Evolutionary conservation across 2,888 invertebrate species (phyloP).

Genomic region (Mesorhabditis sp.): DNA sequence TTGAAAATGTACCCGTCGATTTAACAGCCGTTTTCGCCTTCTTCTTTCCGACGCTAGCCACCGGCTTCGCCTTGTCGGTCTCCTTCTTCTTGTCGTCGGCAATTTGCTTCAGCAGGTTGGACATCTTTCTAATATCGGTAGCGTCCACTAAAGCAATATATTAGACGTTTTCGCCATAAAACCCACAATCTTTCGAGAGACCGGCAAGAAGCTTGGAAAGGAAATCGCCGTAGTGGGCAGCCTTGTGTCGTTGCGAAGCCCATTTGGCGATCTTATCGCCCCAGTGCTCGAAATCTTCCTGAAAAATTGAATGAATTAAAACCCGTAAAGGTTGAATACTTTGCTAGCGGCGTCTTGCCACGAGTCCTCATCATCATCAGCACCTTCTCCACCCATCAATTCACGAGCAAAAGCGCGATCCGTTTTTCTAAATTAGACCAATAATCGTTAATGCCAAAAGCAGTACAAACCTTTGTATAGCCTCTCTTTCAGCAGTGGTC

Average conservation of each 20-base stretch:
- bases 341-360: conserved; percentile 4
- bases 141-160: conserved; percentile 27
- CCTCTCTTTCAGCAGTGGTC: conserved; percentile 36
- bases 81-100: conserved; percentile 39
- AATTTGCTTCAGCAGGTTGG: conserved; percentile 35
- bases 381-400: conserved; percentile 26
- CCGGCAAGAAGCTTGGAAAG: conserved; percentile 28
- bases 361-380: conserved; percentile 2
- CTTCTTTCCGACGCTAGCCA: conserved; percentile 12
- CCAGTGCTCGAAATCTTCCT: conserved; percentile 41
- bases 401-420: conserved; percentile 35
- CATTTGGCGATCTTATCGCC: conserved; percentile 37
- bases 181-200: conserved; percentile 34
- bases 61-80: conserved; percentile 23
- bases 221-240: conserved; percentile 36
- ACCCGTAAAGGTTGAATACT: conserved; percentile 8
- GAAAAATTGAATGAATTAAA: conserved; percentile 19
- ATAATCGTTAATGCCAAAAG: background rate
- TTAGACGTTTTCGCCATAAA: background rate
- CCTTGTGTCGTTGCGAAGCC: conserved; percentile 29
- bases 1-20: conserved; percentile 7
- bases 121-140: conserved; percentile 41
- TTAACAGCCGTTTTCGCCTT: conserved; percentile 17
- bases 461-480: conserved; percentile 19
- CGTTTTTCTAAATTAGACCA: background rate